Percentiles rank a stretch among this genome's conserved stretches.
These are phyloP conservation scores for Idaea straminata DNA, from an alignment of 2,888 invertebrate species.

Conservation along the genomic window DNA sequence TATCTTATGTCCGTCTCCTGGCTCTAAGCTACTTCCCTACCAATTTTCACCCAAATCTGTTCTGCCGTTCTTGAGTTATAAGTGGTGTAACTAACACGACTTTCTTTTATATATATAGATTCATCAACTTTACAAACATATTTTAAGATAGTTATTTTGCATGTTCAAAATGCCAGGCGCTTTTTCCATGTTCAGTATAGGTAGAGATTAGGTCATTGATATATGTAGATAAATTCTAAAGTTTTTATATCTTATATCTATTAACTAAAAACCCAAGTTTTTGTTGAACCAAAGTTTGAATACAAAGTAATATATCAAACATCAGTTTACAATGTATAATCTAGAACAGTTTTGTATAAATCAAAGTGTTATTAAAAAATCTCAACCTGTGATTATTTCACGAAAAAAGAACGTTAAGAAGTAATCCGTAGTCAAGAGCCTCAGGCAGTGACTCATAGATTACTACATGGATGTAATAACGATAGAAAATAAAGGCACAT, in stretches of 20 bases:
- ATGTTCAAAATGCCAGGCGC: not conserved
- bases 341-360: conserved; percentile 47
- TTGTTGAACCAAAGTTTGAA: conserved; percentile 11
- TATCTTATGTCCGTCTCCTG: too few relatives aligned
- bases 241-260: not conserved
- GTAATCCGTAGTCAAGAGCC: conserved; percentile 36
- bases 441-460: conserved; percentile 42
- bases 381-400: conserved; percentile 42
- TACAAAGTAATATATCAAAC: conserved; percentile 29
- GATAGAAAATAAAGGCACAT: conserved; percentile 50
- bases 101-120: too few relatives aligned
- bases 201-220: not conserved
- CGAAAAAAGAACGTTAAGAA: conserved; percentile 40
- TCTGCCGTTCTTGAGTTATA: too few relatives aligned
- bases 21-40: too few relatives aligned
- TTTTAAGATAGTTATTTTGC: not conserved
- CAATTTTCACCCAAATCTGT: too few relatives aligned
- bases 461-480: conserved; percentile 40
- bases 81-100: too few relatives aligned
- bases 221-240: not conserved
- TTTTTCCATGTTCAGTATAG: not conserved
- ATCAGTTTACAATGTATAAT: conserved; percentile 37
- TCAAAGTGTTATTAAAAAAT: conserved; percentile 39
- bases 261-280: not conserved
- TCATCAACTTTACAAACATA: not conserved